These are phyloP conservation scores for Magallana gigas DNA, from an alignment of 1,140 invertebrate genomes.

Conservation along the genomic window DNA sequence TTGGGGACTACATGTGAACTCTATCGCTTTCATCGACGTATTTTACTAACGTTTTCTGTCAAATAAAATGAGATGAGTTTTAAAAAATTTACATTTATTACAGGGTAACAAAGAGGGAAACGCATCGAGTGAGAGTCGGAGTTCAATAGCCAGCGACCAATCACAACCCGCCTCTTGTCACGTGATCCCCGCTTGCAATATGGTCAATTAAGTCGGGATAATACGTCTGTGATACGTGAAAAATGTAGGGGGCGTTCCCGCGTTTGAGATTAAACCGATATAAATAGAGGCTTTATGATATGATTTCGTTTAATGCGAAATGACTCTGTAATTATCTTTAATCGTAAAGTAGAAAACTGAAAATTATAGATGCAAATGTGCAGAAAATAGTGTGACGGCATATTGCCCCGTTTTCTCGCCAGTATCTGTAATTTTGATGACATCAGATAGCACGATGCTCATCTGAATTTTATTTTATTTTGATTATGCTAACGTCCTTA, in stretches of 20 bases:
- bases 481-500: no score
- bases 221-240: constrained; percentile 30
- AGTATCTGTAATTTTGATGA: neutral
- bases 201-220: constrained; percentile 34
- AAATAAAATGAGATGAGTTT: constrained; percentile 33
- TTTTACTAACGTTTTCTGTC: constrained; percentile 23
- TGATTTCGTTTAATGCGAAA: constrained; percentile 36
- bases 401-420: neutral
- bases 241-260: constrained; percentile 31
- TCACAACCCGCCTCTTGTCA: constrained; percentile 7
- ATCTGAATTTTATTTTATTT: no score
- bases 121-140: constrained; percentile 5
- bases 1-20: neutral
- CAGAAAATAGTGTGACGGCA: constrained; percentile 26
- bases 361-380: constrained; percentile 38
- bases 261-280: constrained; percentile 31
- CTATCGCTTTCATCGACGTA: neutral
- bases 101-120: constrained; percentile 16
- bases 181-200: constrained; percentile 13
- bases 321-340: constrained; percentile 17
- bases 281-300: constrained; percentile 29
- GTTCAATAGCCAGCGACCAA: constrained; percentile 26
- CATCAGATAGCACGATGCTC: neutral
- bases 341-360: constrained; percentile 34
- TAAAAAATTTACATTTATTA: constrained; percentile 34